Evolutionary conservation across 2,797 vertebrate genomes (phyloP), one percentile per base, ranked within the genome.

Genomic region (Echeneis naucrates): DNA sequence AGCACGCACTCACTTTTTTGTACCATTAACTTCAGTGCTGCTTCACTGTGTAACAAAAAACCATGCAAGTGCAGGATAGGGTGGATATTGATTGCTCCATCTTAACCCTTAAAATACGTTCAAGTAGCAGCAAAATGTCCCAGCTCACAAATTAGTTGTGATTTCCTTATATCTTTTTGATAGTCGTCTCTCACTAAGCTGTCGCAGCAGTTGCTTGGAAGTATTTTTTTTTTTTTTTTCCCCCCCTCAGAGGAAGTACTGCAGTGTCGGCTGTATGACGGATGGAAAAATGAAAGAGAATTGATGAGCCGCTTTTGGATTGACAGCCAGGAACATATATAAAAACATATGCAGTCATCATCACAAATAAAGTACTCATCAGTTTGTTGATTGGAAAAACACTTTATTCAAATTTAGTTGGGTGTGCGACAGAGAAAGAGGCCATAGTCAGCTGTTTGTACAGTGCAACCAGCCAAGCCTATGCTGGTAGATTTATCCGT

Each of bases 391-490:
- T 80, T 70, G 62, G 44, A 69, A 60, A 48, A 45, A 27, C 19
- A 13, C 64, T 66, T 69, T 37, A 65, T 73, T 68, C 47, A 48
- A 10, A 51, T 78, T 76, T 65, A 65, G 23, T 45, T 11, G 26
- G 59, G 50, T 48, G 44, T 57, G 40, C 38, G 0, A n/a, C 26
- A 51, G 35, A 40, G 68, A 80, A 88, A 84, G 57, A 69, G 57
- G 70, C 79, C 54, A n/a, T 55, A 57, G 78, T 92, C 87, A 89
- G 87, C 86, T 86, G 63, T 88, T 84, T 87, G 70, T 68, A 72
- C 61, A 16, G 69, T 30, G 76, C 75, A 88, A 84, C 89, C 83
- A 79, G 69, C 80, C 75, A 57, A 82, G 77, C 57, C 45, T 63
- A 62, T 62, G 57, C 73, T 12, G 62, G 38, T 52, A 59, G 72